Evolutionary conservation across 2,888 invertebrate species (phyloP), one percentile per base, ranked within the genome.

Genomic region (Lacanobia wlatinum): DNA sequence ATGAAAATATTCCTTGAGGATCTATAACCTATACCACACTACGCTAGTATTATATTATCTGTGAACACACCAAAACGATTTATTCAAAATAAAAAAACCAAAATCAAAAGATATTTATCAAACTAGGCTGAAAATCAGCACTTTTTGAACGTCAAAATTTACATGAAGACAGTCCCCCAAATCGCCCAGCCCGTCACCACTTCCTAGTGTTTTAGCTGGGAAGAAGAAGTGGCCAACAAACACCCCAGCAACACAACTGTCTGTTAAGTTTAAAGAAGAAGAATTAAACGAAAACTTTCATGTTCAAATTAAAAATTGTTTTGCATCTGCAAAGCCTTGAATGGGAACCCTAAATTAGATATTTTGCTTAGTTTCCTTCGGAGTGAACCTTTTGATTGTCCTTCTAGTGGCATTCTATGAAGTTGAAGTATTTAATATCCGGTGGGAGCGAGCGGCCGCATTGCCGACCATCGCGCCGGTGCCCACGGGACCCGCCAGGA

Each of bases 361-460:
- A 38, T 7, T n/a, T 28, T 9, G 1, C 0, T 40, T 40, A 12
- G 40, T 58, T 40, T 21, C 9, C 34, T 8, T 3, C 6, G 23
- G 28, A 53, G 14, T 81, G 70, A 48, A 66, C 61, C 78, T 80
- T 78, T 58, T 82, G 59, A 6, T 1, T 1, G 34, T 21, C 9
- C 16, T 34, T 18, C 8, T 9, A 12, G 48, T 18, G 38, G 18
- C 6, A 14, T 28, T 46, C 40, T 69, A 65, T 62, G 79, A 55
- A 64, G 63, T 73, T 56, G 61, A 81, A 81, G 83, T 81, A 81
- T 81, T 81, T 81, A 81, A 81, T 81, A 81, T 78, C 66, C 78
- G 72, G 46, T 21, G 52, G 21, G 48, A 55, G 64, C 56, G 55
- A 34, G 70, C 61, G 73, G 59, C 64, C 78, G 78, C 82, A 80